Evolutionary conservation across 2,797 vertebrate genomes (phyloP), one percentile per base, ranked within the genome.

Genomic region (Sciurus carolinensis): DNA sequence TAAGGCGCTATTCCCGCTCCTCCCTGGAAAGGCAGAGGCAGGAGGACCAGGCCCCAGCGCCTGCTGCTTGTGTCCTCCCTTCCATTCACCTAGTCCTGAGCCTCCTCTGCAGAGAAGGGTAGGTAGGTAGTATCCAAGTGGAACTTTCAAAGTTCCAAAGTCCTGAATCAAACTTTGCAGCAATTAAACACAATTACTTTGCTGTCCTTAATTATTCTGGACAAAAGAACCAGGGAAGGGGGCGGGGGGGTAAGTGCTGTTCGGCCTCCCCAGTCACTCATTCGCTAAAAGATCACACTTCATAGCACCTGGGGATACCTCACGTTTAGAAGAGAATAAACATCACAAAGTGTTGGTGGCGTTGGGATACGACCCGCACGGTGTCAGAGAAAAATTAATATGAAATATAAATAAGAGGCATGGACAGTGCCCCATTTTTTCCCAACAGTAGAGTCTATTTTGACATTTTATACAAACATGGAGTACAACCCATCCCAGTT

Each of bases 351-450:
- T 94, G 33, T 42, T 89, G 87, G 10, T 88, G 28, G 86, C 82
- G 50, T 50, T 84, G 81, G 39, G 13, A 47, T 92, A n/a, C 71
- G 12, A 85, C 92, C 75, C 54, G 57, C 83, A 81, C 76, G 33
- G 28, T 57, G 47, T 67, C 39, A 95, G 83, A 90, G 52, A 94
- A 90, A 80, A 97, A 73, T 14, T 39, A 33, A 59, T 91, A 52
- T 47, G 33, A 85, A 96, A 94, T 92, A 85, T 5, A 92, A 54
- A 28, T 26, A 66, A 95, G 54, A 83, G 92, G 59, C 9, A 18
- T 69, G 82, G 82, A 28, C 91, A 88, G 76, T 69, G 77, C 30
- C 84, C 50, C 9, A 18, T 97, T 97, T 98, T 54, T 18, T 57
- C 20, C 7, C 11, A 7, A 57, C 5, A 7, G 2, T 57, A 20